phyloP scores from a whole-genome alignment of 1,140 invertebrate species.

The Drosophila murphyi region DNA sequence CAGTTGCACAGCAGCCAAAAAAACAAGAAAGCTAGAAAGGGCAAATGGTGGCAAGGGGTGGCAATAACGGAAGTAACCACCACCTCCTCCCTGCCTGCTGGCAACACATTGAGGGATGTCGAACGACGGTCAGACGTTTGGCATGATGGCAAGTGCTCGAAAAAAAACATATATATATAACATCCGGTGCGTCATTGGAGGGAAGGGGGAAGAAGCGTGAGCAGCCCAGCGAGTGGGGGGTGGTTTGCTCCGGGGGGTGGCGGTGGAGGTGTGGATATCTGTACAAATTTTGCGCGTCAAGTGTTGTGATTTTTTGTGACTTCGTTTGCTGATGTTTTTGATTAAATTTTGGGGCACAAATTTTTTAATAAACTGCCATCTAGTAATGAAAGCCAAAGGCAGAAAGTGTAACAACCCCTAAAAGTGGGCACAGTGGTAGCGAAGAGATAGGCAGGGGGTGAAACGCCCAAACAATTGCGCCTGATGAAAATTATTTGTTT shows the following conservation, averaged over 20 bases:
- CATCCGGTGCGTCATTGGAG: slow-evolving; percentile 30
- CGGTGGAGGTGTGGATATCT: not conserved
- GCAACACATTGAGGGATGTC: slow-evolving; percentile 39
- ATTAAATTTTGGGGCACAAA: slow-evolving; percentile 67
- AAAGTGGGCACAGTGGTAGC: not conserved
- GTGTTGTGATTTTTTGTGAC: slow-evolving; percentile 61
- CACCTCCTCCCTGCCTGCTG: not conserved
- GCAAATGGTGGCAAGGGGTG: slow-evolving; percentile 1
- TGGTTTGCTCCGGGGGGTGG: not conserved
- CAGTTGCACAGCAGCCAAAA: slow-evolving; percentile 55
- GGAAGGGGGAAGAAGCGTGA: too few species aligned
- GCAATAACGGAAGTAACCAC: slow-evolving; percentile 8
- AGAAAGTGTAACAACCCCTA: slow-evolving; percentile 35
- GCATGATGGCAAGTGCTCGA: not conserved
- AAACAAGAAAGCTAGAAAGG: slow-evolving; percentile 34
- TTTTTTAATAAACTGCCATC: slow-evolving; percentile 78
- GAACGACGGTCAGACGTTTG: slow-evolving; percentile 28
- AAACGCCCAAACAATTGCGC: slow-evolving; percentile 52
- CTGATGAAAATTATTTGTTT: slow-evolving; percentile 72
- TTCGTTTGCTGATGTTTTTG: slow-evolving; percentile 63
- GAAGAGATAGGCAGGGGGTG: not conserved
- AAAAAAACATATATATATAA: not conserved
- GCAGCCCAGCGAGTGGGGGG: not conserved
- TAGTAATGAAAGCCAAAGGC: slow-evolving; percentile 54
- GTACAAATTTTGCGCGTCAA: slow-evolving; percentile 28